A percentile compares a stretch with the other conserved stretches of the same genome.
Evolutionary conservation across 2,888 invertebrate species (phyloP).

Genomic region (Zelleria hepariella): DNA sequence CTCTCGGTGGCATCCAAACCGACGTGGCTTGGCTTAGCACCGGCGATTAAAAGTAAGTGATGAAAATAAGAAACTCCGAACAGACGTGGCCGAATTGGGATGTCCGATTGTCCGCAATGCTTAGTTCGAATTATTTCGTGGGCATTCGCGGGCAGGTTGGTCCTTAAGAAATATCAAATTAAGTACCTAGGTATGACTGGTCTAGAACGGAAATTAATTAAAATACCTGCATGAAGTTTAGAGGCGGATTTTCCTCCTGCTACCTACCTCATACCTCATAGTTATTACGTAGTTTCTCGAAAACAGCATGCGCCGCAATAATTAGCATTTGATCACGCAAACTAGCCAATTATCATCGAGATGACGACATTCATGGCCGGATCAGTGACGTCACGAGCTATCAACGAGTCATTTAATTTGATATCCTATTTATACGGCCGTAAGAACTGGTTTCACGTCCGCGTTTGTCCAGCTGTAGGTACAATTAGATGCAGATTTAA

Average conservation of each 20-base stretch:
- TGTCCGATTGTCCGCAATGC: too few relatives aligned
- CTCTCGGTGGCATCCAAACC: too few relatives aligned
- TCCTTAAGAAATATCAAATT: too few relatives aligned
- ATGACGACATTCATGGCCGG: not conserved
- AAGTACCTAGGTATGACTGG: not conserved
- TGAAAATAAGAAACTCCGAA: too few relatives aligned
- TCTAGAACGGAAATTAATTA: not conserved
- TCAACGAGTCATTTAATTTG: not conserved
- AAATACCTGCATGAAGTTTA: not conserved
- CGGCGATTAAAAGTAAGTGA: too few relatives aligned
- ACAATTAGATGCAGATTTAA: not conserved
- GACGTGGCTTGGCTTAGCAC: too few relatives aligned
- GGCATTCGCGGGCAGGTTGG: too few relatives aligned
- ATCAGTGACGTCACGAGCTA: not conserved
- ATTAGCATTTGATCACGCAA: not conserved
- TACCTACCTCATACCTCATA: not conserved
- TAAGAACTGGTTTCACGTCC: not conserved
- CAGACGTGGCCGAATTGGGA: too few relatives aligned
- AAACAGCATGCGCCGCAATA: not conserved
- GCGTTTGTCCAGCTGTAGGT: not conserved
- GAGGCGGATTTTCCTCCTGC: not conserved
- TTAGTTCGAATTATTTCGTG: too few relatives aligned
- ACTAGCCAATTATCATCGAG: not conserved
- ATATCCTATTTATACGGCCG: not conserved
- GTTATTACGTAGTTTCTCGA: not conserved